These are phyloP conservation scores for Diarsia brunnea DNA, from an alignment of 2,888 invertebrate genomes.

Conservation along the genomic window DNA sequence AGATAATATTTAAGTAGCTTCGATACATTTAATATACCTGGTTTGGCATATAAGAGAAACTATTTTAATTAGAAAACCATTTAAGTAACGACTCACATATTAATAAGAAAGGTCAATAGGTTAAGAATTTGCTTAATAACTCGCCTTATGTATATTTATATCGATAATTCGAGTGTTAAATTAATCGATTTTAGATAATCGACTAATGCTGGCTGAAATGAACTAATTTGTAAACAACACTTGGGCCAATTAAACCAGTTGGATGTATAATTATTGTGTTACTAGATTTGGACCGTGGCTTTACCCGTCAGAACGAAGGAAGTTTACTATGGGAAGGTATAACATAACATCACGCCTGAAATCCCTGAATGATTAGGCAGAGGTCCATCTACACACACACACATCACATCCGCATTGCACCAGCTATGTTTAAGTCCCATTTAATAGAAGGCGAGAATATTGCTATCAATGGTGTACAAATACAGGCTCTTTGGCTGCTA, in stretches of 20 bases:
- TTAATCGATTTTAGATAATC: slow-evolving; percentile 56
- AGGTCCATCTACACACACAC: too few species aligned
- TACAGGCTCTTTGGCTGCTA: too few species aligned
- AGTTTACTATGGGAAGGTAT: too few species aligned
- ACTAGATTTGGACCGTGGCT: not conserved
- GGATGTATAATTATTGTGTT: slow-evolving; percentile 31
- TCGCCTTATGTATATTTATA: slow-evolving; percentile 58
- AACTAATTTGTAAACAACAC: slow-evolving; percentile 60
- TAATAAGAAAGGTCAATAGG: slow-evolving; percentile 49
- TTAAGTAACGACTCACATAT: slow-evolving; percentile 31
- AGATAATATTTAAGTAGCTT: slow-evolving; percentile 14
- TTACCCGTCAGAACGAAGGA: not conserved
- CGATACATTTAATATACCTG: slow-evolving; percentile 21
- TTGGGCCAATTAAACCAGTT: slow-evolving; percentile 46
- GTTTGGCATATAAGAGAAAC: slow-evolving; percentile 33
- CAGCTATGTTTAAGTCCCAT: too few species aligned
- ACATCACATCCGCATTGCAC: too few species aligned
- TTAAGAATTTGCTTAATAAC: slow-evolving; percentile 51
- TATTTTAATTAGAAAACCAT: slow-evolving; percentile 43
- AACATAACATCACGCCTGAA: too few species aligned
- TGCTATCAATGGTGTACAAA: too few species aligned
- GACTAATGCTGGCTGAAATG: slow-evolving; percentile 42
- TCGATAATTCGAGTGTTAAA: slow-evolving; percentile 51
- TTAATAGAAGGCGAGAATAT: too few species aligned
- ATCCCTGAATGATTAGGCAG: too few species aligned